phyloP scores from a whole-genome alignment of 2,888 invertebrate genomes.

The Pantelozetes paolii region DNA sequence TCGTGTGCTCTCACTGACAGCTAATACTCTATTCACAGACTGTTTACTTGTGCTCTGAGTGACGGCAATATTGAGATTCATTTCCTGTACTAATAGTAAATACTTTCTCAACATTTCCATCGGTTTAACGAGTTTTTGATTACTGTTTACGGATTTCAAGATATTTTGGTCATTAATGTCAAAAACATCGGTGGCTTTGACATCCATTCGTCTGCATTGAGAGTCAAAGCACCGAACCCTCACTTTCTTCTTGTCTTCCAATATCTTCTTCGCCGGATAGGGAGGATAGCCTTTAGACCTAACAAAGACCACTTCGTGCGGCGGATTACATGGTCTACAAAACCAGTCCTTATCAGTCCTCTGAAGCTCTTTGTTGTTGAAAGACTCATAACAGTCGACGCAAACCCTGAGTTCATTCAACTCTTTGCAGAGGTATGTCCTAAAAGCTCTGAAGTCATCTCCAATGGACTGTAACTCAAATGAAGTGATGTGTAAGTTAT shows the following conservation, averaged over 20 bases:
- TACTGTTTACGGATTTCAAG: background rate
- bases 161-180: background rate
- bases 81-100: background rate
- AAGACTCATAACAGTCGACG: slow-evolving; percentile 71
- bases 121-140: slow-evolving; percentile 6
- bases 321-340: slow-evolving; percentile 57
- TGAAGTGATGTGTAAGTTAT: background rate
- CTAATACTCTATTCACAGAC: no score
- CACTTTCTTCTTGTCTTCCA: slow-evolving; percentile 59
- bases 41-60: no score
- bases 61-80: background rate
- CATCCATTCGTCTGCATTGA: background rate
- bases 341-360: slow-evolving; percentile 56
- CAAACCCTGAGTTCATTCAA: slow-evolving; percentile 70
- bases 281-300: slow-evolving; percentile 72
- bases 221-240: slow-evolving; percentile 74
- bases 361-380: slow-evolving; percentile 61
- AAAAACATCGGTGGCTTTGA: background rate
- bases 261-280: slow-evolving; percentile 75
- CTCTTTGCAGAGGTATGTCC: slow-evolving; percentile 61
- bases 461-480: background rate
- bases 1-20: no score
- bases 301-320: slow-evolving; percentile 73
- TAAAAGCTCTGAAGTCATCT: background rate
- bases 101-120: background rate